Base-by-base conservation (phyloP, 1,140 invertebrate genomes). In the Calliphora vicina region DNA sequence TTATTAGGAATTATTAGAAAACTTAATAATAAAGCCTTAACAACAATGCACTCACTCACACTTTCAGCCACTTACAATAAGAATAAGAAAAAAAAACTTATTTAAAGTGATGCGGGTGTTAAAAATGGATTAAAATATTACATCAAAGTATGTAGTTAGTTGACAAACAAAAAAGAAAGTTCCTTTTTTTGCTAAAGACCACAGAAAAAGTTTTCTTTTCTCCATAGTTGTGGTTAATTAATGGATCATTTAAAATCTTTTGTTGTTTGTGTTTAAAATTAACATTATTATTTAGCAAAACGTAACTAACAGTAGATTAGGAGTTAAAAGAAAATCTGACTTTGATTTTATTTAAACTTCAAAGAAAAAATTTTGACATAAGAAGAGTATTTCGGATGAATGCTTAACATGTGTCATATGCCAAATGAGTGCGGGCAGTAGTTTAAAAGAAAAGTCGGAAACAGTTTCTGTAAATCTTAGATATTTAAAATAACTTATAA, bases 1-100 rank as follows among this genome's bases (percentile, higher is more conserved):
- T 57, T 57, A 57, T 57, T 57, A 57, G 50, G 50, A 57, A 57
- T 57, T 57, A 57, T 57, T 57, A 57, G 50, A 57, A 57, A 57
- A 57, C 50, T 57, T 57, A 57, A 57, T 57, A 57, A 57, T n/a
- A n/a, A 57, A 57, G n/a, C 6, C 50, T n/a, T 57, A 57, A 57
- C 50, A 57, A 57, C 50, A 57, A 57, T 57, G 50, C 50, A 57
- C 15, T 2, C 50, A 57, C 15, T 35, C 35, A 57, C 17, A 57
- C 50, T 57, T 57, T 57, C 15, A 57, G 10, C 35, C 6, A 35
- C n/a, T 57, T 57, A 57, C 50, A 57, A 1, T 17, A 57, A 57
- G n/a, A 57, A 17, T 57, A 57, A 57, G 35, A 35, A 5, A 5
- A 35, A 35, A 35, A 35, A 35, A 35, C 35, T 35, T 35, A 35